Evolutionary conservation across 2,888 invertebrate species (phyloP), one percentile per base, ranked within the genome.

Genomic region (Cryptocephalus moraei): DNA sequence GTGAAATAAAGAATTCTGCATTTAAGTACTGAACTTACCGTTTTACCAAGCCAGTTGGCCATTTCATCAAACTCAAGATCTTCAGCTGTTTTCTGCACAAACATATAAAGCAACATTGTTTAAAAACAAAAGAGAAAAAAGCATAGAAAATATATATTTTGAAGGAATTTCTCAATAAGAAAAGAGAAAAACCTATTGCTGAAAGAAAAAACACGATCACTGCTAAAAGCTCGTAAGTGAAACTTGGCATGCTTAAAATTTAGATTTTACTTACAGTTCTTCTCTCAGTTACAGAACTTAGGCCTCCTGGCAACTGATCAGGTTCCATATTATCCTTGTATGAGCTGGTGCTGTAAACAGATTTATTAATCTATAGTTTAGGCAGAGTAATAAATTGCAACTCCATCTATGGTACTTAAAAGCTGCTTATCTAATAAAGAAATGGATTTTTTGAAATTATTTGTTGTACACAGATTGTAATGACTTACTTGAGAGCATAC

Each of bases 41-140:
- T 86, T 77, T 78, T 78, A 64, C 86, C 84, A 70, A 94, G 81
- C 93, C 93, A 93, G 73, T 90, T 90, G 67, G 91, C 90, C 79
- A 93, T 93, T 75, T 93, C 93, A 75, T 87, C 90, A 74, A 92
- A 88, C 73, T 93, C 92, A 71, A 83, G 81, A 71, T 89, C 86
- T 76, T 83, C 73, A 56, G 73, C 78, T 71, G 33, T 43, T 34
- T 79, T 67, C 66, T 68, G 65, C 57, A 60, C 54, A 65, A 22
- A 63, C 53, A 65, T 59, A 65, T 56, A 60, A 64, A 63, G 61
- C 62, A 55, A 57, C 53, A 59, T 58, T 54, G 59, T 57, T 62
- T 22, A 62, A 66, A 57, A 67, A 56, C 53, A 47, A 51, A 50
- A 54, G 49, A 54, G 55, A 53, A 57, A 55, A 48, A 57, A 57